Percentiles rank a stretch among this genome's conserved stretches.
phyloP scores from a whole-genome alignment of 2,797 vertebrate genomes.

The Crenuchus spilurus region DNA sequence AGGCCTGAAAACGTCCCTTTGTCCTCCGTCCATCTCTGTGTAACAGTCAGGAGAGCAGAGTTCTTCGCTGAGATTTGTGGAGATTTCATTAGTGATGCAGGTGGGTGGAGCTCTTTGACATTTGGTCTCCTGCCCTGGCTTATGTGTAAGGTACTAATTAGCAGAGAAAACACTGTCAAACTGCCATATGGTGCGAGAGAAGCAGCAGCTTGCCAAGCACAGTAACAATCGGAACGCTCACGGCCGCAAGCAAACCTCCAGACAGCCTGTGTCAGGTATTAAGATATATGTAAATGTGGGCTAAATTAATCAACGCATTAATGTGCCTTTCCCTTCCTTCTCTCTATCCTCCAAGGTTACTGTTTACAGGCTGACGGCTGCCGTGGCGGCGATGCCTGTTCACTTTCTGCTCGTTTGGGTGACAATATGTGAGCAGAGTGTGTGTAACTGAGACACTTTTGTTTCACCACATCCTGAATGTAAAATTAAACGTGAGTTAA shows the following conservation, averaged over 20 bases:
- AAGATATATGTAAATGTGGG: slow-evolving; percentile 78
- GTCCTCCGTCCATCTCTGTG: not conserved
- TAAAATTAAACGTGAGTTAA: not conserved
- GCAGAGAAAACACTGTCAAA: slow-evolving; percentile 76
- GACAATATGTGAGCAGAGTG: slow-evolving; percentile 8
- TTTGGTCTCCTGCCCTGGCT: slow-evolving; percentile 79
- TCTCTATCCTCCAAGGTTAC: slow-evolving; percentile 44
- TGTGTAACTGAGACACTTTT: not conserved
- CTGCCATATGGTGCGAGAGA: slow-evolving; percentile 78
- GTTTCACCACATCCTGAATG: not conserved
- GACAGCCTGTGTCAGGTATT: slow-evolving; percentile 72
- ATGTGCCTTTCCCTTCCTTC: slow-evolving; percentile 31
- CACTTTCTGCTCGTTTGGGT: slow-evolving; percentile 32
- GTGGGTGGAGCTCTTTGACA: slow-evolving; percentile 66
- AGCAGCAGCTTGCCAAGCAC: slow-evolving; percentile 79
- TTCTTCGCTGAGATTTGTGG: slow-evolving; percentile 47
- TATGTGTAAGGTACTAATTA: slow-evolving; percentile 85
- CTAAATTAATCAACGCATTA: slow-evolving; percentile 71
- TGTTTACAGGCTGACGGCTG: slow-evolving; percentile 2
- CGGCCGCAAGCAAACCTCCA: slow-evolving; percentile 70
- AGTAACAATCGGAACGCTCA: slow-evolving; percentile 72
- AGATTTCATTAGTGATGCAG: slow-evolving; percentile 62
- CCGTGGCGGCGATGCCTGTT: not conserved
- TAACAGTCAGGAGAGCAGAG: slow-evolving; percentile 10
- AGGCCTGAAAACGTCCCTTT: not conserved